phyloP scores from a whole-genome alignment of 2,797 vertebrate species.

The Melanotaenia boesemani region DNA sequence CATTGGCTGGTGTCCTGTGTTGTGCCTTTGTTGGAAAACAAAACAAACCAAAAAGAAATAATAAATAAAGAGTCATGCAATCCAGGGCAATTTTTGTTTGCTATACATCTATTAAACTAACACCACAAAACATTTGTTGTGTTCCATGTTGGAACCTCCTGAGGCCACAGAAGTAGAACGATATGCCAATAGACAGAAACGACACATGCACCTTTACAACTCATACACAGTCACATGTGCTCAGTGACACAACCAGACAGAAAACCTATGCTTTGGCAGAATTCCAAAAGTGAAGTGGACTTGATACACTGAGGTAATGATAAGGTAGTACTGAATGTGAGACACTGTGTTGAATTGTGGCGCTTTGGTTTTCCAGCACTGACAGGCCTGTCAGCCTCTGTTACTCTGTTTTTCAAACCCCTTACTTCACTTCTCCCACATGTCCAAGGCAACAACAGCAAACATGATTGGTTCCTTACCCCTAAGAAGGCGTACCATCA shows the following conservation, averaged over 20 bases:
- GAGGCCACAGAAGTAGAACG: slow-evolving; percentile 39
- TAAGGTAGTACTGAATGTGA: slow-evolving; percentile 46
- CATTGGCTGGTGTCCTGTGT: slow-evolving; percentile 24
- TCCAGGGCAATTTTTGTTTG: slow-evolving; percentile 22
- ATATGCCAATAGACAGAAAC: slow-evolving; percentile 41
- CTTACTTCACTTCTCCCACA: slow-evolving; percentile 70
- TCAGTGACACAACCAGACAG: slow-evolving; percentile 21
- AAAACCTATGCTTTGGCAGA: slow-evolving; percentile 46
- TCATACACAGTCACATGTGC: slow-evolving; percentile 16
- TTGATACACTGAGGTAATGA: slow-evolving; percentile 62
- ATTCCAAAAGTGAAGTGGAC: slow-evolving; percentile 49
- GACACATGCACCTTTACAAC: slow-evolving; percentile 23
- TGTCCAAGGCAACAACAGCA: slow-evolving; percentile 70
- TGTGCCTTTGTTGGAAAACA: neutral
- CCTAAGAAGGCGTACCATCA: slow-evolving; percentile 61
- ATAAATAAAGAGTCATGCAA: slow-evolving; percentile 13
- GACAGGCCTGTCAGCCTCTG: slow-evolving; percentile 36
- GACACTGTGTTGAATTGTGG: slow-evolving; percentile 57
- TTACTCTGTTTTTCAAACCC: slow-evolving; percentile 37
- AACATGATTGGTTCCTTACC: slow-evolving; percentile 63
- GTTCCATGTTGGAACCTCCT: slow-evolving; percentile 34
- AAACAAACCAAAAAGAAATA: neutral
- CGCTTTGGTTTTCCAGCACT: slow-evolving; percentile 51
- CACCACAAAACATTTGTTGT: slow-evolving; percentile 29
- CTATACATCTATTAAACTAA: slow-evolving; percentile 25